Evolutionary conservation across 2,113 vertebrate species (phyloP), one percentile per base, ranked within the genome.

Genomic region (Nerophis ophidion): DNA sequence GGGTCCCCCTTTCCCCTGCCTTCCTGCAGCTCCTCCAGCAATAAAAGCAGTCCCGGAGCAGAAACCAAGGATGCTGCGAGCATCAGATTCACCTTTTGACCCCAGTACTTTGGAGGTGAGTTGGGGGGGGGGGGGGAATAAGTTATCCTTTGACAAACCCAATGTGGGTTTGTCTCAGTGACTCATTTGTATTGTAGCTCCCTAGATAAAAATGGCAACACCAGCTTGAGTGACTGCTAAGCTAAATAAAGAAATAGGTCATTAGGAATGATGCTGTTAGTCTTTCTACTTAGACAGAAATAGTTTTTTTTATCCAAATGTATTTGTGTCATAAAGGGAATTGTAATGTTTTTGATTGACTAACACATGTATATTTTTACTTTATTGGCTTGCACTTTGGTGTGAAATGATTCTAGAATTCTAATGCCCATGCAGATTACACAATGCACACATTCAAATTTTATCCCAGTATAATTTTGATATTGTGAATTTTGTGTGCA

Each of bases 41-140:
- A 83, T 84, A 16, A 90, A 88, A 75, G 46, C 61, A 0, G 40
- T 66, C 57, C 85, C 65, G 5, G 88, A 88, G 68, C 74, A 83
- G 69, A 91, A 86, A 63, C 88, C 88, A 0, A 80, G 88, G 68
- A 88, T 89, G 76, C 77, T 89, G 52, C 88, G 84, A 44, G 86
- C 87, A 17, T 90, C 87, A 0, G 89, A 91, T 62, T 77, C 72
- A 40, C 87, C 86, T 0, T 91, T 90, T 80, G 90, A 91, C 72
- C 90, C 89, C 63, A 89, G 80, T 65, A 86, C 85, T 55, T 71
- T 90, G 70, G 89, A 91, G 89, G 90, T 91, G 70, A 86, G 89
- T 82, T 26, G 36, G 5, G 4, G 33, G 36, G 5, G 4, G 19
- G 26, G 26, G 26, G 34, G 5, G 4, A 8, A 6, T 14, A 17